Base-by-base conservation (phyloP, 1,140 invertebrate species). In the Euura saliciscinereae region DNA sequence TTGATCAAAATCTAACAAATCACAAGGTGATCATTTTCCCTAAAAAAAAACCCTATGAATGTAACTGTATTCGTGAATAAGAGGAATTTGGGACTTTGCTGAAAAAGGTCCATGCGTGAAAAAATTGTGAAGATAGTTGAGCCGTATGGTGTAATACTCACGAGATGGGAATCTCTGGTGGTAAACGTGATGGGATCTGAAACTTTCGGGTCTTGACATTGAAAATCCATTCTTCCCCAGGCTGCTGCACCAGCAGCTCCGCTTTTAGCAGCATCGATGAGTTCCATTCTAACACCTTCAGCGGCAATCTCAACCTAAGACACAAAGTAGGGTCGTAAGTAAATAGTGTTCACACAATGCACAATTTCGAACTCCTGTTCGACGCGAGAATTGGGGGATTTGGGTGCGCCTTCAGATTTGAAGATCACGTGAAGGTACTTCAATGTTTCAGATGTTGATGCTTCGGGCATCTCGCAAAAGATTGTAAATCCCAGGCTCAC, bases 121-220 rank as follows among this genome's bases (percentile, higher is more conserved):
- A 28, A 28, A 28, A 28, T 28, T 28, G 28, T 28, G 28, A 28
- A 28, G 28, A 28, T 28, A 28, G 28, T 28, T 28, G 28, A 28
- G 28, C 28, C 28, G 28, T 28, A 28, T 28, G 28, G 0, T 1
- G 44, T 45, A 4, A 74, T 69, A 89, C 91, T 93, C 83, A 94
- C 94, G 89, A 98, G 91, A 88, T 96, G 95, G 3, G 96, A 96
- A 80, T 97, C 95, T 71, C 93, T 91, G 1, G 95, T 97, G 68
- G 95, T 95, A 86, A 98, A 98, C 3, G 96, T 97, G 73, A 98
- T 93, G 0, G 97, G 95, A 85, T 97, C 95, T 66, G 94, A 93
- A 10, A 92, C 92, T 79, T 94, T 94, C 0, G 95, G 93, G 45
- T 96, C 93, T 43, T 93, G 93, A 86, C 97, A 99, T 80, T 94